Evolutionary conservation across 1,140 invertebrate genomes (phyloP), one percentile per base, ranked within the genome.

Genomic region (Leptoteleia sp.): DNA sequence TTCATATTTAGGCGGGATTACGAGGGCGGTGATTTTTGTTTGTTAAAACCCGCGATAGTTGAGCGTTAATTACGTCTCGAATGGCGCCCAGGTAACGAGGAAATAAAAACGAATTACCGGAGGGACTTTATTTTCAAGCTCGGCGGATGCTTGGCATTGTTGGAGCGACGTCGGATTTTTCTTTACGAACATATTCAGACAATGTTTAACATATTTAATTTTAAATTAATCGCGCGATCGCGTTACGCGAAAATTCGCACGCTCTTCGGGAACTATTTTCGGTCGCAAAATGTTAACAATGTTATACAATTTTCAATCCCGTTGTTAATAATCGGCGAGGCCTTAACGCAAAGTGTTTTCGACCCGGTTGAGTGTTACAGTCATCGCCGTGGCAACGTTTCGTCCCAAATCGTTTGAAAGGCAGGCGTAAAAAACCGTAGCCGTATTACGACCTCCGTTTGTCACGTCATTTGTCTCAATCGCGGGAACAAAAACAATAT

Each of bases 391-490:
- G 40, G 45, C 47, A 37, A 35, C 43, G 33, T 48, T 62, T 62
- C 45, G 42, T 50, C 37, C 35, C 22, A 52, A 42, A 42, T 64
- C 35, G 15, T 50, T 64, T 42, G 43, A 52, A 27, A 3, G 42
- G 40, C 33, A 40, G n/a, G 16, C 7, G 12, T n/a, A 45, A 37
- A 48, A 68, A 47, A 13, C 3, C 6, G 29, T 17, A 9, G 15
- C 27, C 11, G 31, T 38, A 33, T 54, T 62, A 45, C 47, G 33
- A 61, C 11, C 48, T 45, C 16, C 29, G 47, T 54, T 62, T 54
- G 47, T 72, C 57, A 55, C 37, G 38, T 54, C 68, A 62, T 62
- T 71, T 71, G 55, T 71, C 38, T 62, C 67, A 71, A 71, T 71
- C 47, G 38, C 9, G 7, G 4, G 2, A 33, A 52, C 54, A 71